Base-by-base conservation (phyloP, 2,888 invertebrate species). In the Pachydiplax longipennis region DNA sequence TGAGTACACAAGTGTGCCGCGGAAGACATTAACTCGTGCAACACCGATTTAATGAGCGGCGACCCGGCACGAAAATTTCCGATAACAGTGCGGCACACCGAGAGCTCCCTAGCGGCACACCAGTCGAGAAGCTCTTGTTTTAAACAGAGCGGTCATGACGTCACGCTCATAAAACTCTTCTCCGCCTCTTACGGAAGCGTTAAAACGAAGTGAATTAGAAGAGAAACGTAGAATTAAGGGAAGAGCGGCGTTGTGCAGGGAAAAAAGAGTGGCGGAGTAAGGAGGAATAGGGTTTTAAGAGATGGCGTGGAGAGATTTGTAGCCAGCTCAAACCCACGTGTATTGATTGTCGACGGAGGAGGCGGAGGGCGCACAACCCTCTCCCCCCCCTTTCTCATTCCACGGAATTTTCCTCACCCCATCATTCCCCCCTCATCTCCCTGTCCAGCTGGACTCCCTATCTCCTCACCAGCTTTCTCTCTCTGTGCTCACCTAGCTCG, bases 311-410 rank as follows among this genome's bases (percentile, higher is more conserved):
- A 37, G 87, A 87, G 87, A 87, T 87, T 61, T 87, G 87, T 87
- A 37, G 87, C 87, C 58, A 65, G 61, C 37, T 35, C 58, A 87
- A 87, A 48, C 87, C 87, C 58, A 61, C 87, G 61, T 61, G 87
- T 87, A 87, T 87, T 87, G 87, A 87, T 87, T 87, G 87, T 87
- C 83, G 82, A 82, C 82, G 53, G 82, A 82, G 82, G 53, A 31
- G 83, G 83, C 83, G 83, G n/a, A n/a, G n/a, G 83, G 83, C 83
- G 31, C 83, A 35, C 83, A 83, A 83, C 83, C 83, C 83, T 83
- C 83, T 83, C 83, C 35, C 31, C 15, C 82, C 48, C 35, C 80
- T 18, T 25, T 48, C 8, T 48, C 37, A 18, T 58, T 18, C 58
- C 22, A 18, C 58, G 58, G 58, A 61, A 5, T 61, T 61, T n/a